phyloP scores from a whole-genome alignment of 2,888 invertebrate genomes.

The Bugulina stolonifera region DNA sequence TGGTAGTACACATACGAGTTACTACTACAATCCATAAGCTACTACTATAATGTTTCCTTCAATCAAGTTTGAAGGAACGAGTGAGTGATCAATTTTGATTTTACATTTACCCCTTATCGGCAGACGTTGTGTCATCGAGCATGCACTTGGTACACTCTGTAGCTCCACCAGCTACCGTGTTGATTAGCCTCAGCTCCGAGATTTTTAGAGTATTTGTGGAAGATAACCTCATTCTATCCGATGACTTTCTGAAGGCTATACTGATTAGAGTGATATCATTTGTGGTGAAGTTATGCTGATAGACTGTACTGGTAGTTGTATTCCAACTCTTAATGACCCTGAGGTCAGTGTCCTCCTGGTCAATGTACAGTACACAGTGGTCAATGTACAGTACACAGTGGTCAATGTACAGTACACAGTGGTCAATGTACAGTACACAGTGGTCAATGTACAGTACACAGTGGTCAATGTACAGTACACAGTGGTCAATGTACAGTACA shows the following conservation, averaged over 20 bases:
- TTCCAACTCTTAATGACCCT: not conserved
- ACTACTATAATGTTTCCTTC: too few species aligned
- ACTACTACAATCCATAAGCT: too few species aligned
- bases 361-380: too few species aligned
- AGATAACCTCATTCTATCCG: not conserved
- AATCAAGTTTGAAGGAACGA: too few species aligned
- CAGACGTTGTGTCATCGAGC: slow-evolving; percentile 41
- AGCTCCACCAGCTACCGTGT: slow-evolving; percentile 59
- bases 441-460: too few species aligned
- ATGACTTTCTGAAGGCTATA: slow-evolving; percentile 7
- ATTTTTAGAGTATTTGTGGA: slow-evolving; percentile 53
- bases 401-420: too few species aligned
- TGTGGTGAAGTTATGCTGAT: not conserved
- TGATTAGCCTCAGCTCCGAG: slow-evolving; percentile 58
- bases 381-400: too few species aligned
- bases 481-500: too few species aligned
- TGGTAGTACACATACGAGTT: too few species aligned
- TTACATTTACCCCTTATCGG: slow-evolving; percentile 41
- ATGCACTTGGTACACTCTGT: slow-evolving; percentile 56
- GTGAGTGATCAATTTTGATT: too few species aligned
- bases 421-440: too few species aligned
- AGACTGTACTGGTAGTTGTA: not conserved
- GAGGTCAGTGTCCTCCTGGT: not conserved
- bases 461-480: too few species aligned
- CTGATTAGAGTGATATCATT: not conserved